A percentile compares a stretch with the other conserved stretches of the same genome.
phyloP scores from a whole-genome alignment of 2,888 invertebrate species.

The Ectropis crepuscularia region DNA sequence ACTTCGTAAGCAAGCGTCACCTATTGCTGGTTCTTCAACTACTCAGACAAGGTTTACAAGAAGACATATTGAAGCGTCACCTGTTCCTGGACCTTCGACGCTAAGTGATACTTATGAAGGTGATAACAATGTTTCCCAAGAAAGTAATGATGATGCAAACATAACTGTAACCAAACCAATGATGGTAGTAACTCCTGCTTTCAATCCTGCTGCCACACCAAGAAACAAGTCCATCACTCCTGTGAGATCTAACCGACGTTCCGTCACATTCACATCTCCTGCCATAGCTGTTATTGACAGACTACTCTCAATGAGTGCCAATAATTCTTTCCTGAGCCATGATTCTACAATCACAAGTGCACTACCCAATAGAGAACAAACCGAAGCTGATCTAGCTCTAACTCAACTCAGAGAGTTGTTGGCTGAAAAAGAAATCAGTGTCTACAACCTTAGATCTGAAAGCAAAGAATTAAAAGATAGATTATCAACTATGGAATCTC shows the following conservation, averaged over 20 bases:
- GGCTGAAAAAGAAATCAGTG: slow-evolving; percentile 82
- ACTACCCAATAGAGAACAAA: slow-evolving; percentile 56
- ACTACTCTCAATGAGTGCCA: slow-evolving; percentile 74
- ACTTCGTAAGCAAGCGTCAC: slow-evolving; percentile 43
- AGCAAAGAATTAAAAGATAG: slow-evolving; percentile 79
- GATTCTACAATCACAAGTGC: slow-evolving; percentile 52
- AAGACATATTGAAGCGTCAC: slow-evolving; percentile 40
- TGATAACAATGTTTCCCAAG: slow-evolving; percentile 50
- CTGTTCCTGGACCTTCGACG: slow-evolving; percentile 57
- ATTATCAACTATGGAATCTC: slow-evolving; percentile 67
- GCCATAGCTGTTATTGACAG: slow-evolving; percentile 82
- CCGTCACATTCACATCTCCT: slow-evolving; percentile 76
- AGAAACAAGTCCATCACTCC: slow-evolving; percentile 66
- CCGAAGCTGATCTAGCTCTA: slow-evolving; percentile 69
- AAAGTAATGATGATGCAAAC: slow-evolving; percentile 61
- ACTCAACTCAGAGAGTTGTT: slow-evolving; percentile 80
- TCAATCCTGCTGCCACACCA: slow-evolving; percentile 65
- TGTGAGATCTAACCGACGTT: slow-evolving; percentile 68
- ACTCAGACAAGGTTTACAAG: too few relatives aligned
- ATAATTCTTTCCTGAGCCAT: slow-evolving; percentile 59
- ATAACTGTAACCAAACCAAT: slow-evolving; percentile 70
- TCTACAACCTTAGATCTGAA: slow-evolving; percentile 79
- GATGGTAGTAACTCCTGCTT: slow-evolving; percentile 77
- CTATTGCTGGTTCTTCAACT: slow-evolving; percentile 57
- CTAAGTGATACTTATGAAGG: slow-evolving; percentile 49